A percentile compares a stretch with the other conserved stretches of the same genome.
Evolutionary conservation across 2,113 vertebrate genomes (phyloP).

Genomic region (Irena cyanogastra): DNA sequence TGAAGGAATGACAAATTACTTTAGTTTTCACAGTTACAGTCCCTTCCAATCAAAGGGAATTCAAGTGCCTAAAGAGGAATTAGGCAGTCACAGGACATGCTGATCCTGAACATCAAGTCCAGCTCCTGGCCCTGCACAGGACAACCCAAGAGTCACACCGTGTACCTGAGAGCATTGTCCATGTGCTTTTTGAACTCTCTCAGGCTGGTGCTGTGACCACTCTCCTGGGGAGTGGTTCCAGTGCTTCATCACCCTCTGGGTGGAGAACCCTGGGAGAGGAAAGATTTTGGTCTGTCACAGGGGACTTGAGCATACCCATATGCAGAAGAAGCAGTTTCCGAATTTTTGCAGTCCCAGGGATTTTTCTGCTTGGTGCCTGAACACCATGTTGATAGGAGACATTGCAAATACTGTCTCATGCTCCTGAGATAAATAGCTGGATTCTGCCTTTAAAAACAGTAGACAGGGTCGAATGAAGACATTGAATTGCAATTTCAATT

Average conservation of each 20-base stretch:
- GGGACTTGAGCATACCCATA: neutral
- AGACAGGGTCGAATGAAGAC: neutral
- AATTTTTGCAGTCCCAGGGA: neutral
- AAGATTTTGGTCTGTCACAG: neutral
- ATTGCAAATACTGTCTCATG: neutral
- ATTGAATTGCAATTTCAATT: neutral
- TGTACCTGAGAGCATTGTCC: neutral
- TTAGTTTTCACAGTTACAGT: neutral
- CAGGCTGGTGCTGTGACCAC: neutral
- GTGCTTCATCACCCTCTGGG: neutral
- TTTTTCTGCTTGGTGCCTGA: neutral
- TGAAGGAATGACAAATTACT: neutral
- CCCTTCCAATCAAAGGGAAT: neutral
- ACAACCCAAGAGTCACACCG: neutral
- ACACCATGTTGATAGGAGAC: neutral
- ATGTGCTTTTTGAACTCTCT: neutral
- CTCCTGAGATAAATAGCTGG: neutral
- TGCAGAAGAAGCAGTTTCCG: neutral
- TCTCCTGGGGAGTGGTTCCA: neutral
- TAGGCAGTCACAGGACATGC: neutral
- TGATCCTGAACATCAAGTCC: neutral
- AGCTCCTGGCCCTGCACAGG: neutral
- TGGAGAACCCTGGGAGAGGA: neutral
- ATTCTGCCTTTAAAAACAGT: neutral
- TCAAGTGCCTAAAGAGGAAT: neutral